phyloP scores from a whole-genome alignment of 2,113 vertebrate genomes.

The Spermophilus dauricus region DNA sequence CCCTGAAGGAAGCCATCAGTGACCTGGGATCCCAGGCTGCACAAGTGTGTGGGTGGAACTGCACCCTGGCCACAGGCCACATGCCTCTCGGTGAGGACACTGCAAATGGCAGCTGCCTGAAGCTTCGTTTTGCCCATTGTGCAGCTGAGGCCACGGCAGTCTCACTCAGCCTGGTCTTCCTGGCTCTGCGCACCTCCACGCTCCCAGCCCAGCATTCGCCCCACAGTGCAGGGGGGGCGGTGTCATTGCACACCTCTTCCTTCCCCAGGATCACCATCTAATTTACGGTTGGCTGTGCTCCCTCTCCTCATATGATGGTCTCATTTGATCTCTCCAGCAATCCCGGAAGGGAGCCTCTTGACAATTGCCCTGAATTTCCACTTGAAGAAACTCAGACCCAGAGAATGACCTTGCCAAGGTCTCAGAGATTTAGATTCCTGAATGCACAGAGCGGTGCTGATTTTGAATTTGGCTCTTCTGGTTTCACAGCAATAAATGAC shows the following conservation, averaged over 20 bases:
- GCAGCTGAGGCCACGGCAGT: not conserved
- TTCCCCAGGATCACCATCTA: not conserved
- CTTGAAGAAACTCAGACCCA: not conserved
- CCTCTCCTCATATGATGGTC: not conserved
- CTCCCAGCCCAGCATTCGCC: too few species aligned
- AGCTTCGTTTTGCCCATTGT: slow-evolving; percentile 34
- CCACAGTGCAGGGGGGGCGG: not conserved
- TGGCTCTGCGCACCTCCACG: not conserved
- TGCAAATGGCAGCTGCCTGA: not conserved
- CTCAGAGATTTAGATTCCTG: not conserved
- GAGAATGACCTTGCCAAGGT: not conserved
- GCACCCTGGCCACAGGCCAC: not conserved
- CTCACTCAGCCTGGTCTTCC: not conserved
- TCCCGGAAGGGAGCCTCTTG: not conserved
- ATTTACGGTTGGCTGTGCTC: not conserved
- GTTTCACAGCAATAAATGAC: not conserved
- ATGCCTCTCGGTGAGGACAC: not conserved
- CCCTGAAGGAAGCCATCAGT: slow-evolving; percentile 21
- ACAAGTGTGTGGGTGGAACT: slow-evolving; percentile 30
- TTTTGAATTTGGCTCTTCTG: not conserved
- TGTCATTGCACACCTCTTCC: not conserved
- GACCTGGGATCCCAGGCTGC: slow-evolving; percentile 72
- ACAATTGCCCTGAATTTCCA: not conserved
- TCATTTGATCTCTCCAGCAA: not conserved
- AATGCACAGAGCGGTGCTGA: not conserved